Base-by-base conservation (phyloP, 2,888 invertebrate species). In the Dichetophora obliterata region DNA sequence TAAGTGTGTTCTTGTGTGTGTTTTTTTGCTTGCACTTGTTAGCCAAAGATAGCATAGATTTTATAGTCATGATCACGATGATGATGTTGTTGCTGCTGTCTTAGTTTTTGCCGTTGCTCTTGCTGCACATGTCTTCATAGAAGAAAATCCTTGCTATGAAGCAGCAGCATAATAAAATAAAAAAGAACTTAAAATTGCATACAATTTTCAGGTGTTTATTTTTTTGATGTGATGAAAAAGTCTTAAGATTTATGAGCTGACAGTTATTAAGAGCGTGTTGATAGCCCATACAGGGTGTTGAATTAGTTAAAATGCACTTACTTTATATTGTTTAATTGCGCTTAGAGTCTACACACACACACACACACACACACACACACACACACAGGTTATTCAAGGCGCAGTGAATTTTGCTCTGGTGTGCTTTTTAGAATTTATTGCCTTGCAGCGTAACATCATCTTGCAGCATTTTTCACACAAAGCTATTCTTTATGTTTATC, bases 161-260 rank as follows among this genome's bases (percentile, higher is more conserved):
- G 24, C 27, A 59, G 9, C 24, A 59, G 27, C 24, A 14, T 27
- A 59, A 27, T 5, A 27, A 11, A 24, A 24, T 5, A 8, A 27
- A 43, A 37, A 57, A 22, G 24, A 57, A n/a, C n/a, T n/a, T n/a
- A n/a, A n/a, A 59, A 19, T 24, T 59, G 59, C 59, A 59, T 59
- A 16, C 24, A 59, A 24, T 43, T 43, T 43, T 43, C 37, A 43
- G 11, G 43, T 11, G 43, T 43, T 43, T 43, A 11, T 43, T 43
- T 19, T 19, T 19, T 63, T 16, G 63, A 14, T 31, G 63, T 63
- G n/a, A 31, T 31, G 11, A 31, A n/a, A 22, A 50, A 48, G 5
- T 48, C 77, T 59, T 75, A 79, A 80, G 80, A 80, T 80, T 80
- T 80, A 80, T 78, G 79, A 80, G 79, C 79, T 80, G 80, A 79